phyloP scores from a whole-genome alignment of 2,113 vertebrate species.

The Puma concolor region DNA sequence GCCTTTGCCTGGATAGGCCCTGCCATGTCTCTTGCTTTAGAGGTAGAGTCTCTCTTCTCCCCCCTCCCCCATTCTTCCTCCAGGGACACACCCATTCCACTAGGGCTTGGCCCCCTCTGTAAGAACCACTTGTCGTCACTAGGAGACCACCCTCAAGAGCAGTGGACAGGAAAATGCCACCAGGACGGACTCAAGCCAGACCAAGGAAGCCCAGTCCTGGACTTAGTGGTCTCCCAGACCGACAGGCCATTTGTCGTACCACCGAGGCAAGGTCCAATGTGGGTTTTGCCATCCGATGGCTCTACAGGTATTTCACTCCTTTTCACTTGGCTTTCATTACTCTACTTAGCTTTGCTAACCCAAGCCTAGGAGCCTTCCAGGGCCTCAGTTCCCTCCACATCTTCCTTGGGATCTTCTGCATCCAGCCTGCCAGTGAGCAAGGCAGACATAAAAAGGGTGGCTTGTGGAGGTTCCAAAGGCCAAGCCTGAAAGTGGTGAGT shows the following conservation, averaged over 20 bases:
- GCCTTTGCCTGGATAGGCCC: not conserved
- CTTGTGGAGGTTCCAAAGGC: not conserved
- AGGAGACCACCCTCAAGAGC: not conserved
- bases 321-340: not conserved
- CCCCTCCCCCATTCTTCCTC: not conserved
- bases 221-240: not conserved
- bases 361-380: not conserved
- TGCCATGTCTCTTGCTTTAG: not conserved
- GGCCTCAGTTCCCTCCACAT: not conserved
- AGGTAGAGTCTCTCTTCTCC: not conserved
- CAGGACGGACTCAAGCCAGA: not conserved
- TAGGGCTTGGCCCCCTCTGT: not conserved
- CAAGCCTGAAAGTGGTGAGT: not conserved
- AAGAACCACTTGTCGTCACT: not conserved
- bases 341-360: not conserved
- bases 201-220: not conserved
- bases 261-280: not conserved
- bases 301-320: not conserved
- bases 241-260: not conserved
- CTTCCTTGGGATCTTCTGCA: not conserved
- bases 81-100: too few relatives aligned
- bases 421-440: not conserved
- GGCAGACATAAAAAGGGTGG: not conserved
- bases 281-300: not conserved
- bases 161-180: not conserved